Evolutionary conservation across 2,797 vertebrate genomes (phyloP).

Genomic region (Selene dorsalis): DNA sequence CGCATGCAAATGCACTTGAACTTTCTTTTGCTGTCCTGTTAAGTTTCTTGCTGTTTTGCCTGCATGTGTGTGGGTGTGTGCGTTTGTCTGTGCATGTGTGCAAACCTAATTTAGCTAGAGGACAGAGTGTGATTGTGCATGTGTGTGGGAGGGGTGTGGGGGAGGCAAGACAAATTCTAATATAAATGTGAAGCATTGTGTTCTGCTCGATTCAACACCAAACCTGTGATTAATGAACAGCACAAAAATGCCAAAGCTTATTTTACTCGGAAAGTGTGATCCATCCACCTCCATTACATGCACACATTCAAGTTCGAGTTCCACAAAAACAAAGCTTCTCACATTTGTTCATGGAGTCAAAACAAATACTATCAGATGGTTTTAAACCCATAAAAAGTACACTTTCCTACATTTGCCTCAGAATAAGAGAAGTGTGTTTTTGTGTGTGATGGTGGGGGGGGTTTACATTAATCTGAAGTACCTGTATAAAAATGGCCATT

Average conservation of each 20-base stretch:
- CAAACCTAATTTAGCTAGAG: slow-evolving; percentile 65
- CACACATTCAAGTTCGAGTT: slow-evolving; percentile 39
- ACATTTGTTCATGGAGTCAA: slow-evolving; percentile 14
- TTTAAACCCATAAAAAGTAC: slow-evolving; percentile 24
- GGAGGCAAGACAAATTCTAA: slow-evolving; percentile 65
- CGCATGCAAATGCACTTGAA: slow-evolving; percentile 55
- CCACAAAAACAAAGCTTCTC: slow-evolving; percentile 22
- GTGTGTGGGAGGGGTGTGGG: slow-evolving; percentile 69
- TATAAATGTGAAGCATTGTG: slow-evolving; percentile 74
- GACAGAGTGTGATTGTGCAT: slow-evolving; percentile 69
- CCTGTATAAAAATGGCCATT: slow-evolving; percentile 40
- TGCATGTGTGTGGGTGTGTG: slow-evolving; percentile 9
- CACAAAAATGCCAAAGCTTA: slow-evolving; percentile 69
- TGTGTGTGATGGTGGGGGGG: too few species aligned
- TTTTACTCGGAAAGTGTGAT: slow-evolving; percentile 69
- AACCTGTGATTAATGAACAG: slow-evolving; percentile 77
- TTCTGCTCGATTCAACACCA: slow-evolving; percentile 71
- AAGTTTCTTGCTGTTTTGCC: slow-evolving; percentile 27
- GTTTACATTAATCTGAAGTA: slow-evolving; percentile 44
- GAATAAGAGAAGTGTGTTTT: background rate
- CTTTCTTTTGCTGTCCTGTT: slow-evolving; percentile 53
- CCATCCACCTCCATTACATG: slow-evolving; percentile 64
- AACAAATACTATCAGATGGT: slow-evolving; percentile 17
- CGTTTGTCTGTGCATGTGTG: slow-evolving; percentile 6
- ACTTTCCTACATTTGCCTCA: background rate